Base-by-base conservation (phyloP, 2,888 invertebrate species). In the Molorchus minor region DNA sequence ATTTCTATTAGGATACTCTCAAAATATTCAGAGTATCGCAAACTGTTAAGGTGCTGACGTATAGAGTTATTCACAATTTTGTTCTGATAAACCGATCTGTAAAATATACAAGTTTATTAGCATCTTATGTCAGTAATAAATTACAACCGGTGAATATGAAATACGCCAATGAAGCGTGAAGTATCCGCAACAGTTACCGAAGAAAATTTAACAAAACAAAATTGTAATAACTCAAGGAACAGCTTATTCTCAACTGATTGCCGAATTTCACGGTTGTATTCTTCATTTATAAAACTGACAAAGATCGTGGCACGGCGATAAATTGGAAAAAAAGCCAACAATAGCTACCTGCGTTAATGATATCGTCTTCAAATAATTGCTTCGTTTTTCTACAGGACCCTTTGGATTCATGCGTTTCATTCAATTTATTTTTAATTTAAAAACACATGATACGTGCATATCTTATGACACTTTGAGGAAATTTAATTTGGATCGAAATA, bases 201-300 rank as follows among this genome's bases (percentile, higher is more conserved):
- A 53, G 49, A 68, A 64, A 72, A 70, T 70, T 65, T 55, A 71
- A 74, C 71, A 73, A 74, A 71, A 73, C 69, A 66, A 67, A 71
- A 63, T 66, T 65, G 69, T 75, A 75, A 75, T 75, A 71, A 73
- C 70, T 67, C 71, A 56, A 66, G 66, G 71, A 74, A 76, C 74
- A 76, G 75, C 76, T 76, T 72, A 75, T 75, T 76, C 74, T 73
- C 71, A 59, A 65, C 58, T 70, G 71, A 73, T 75, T 69, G 73
- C 67, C 67, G 65, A 70, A 77, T 77, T 77, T 77, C 76, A 77
- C 73, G 77, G 67, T 60, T 70, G 67, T 74, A 74, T 76, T 75
- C 69, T 75, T 68, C 74, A 71, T 75, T 75, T 75, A 74, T 74
- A 75, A 73, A 75, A 74, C 74, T 73, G 73, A 77, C 74, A 75